Evolutionary conservation across 2,888 invertebrate genomes (phyloP).

Genomic region (Tridacna gigas): DNA sequence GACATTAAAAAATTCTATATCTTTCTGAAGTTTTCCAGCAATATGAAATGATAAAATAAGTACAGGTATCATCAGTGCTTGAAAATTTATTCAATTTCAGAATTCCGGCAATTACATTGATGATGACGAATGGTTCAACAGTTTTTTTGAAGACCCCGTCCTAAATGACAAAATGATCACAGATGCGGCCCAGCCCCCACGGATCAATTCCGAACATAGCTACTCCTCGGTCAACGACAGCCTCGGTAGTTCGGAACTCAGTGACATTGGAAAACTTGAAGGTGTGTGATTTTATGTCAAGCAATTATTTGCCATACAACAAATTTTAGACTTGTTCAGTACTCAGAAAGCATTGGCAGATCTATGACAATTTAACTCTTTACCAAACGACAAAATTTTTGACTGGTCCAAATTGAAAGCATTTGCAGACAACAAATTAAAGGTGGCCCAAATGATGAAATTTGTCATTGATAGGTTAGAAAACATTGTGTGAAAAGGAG

Average conservation of each 20-base stretch:
- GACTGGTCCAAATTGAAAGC: too few species aligned
- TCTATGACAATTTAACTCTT: too few species aligned
- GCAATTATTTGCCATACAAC: too few species aligned
- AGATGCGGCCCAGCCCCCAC: constrained; percentile 92
- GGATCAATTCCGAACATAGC: constrained; percentile 96
- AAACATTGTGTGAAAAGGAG: not conserved
- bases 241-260: constrained; percentile 65
- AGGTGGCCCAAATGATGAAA: too few species aligned
- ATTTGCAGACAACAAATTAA: too few species aligned
- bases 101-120: constrained; percentile 74
- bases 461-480: too few species aligned
- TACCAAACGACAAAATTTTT: too few species aligned
- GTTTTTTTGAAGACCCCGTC: constrained; percentile 86
- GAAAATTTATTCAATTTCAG: constrained; percentile 52
- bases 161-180: constrained; percentile 96
- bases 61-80: not conserved
- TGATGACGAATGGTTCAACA: constrained; percentile 83
- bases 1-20: too few species aligned
- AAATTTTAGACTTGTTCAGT: too few species aligned
- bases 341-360: too few species aligned
- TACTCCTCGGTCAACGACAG: constrained; percentile 90
- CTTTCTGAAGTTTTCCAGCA: too few species aligned
- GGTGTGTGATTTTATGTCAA: constrained; percentile 48
- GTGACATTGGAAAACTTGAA: constrained; percentile 70
- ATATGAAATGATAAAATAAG: too few species aligned